phyloP scores from a whole-genome alignment of 2,888 invertebrate genomes.

The Synanthedon myopaeformis region DNA sequence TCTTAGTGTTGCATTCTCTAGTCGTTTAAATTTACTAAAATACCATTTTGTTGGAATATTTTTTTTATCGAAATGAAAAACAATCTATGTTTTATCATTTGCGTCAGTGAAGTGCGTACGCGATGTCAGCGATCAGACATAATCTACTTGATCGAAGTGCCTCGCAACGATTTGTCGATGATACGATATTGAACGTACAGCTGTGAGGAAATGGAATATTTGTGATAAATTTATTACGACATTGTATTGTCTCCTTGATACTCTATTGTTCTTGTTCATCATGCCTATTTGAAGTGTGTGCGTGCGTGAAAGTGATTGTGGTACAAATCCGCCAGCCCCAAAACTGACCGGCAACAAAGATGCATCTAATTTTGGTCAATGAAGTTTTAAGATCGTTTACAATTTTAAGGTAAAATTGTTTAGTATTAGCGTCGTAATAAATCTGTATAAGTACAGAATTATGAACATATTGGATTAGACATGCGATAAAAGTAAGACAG shows the following conservation, averaged over 20 bases:
- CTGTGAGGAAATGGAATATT: constrained; percentile 13
- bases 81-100: constrained; percentile 1
- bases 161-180: constrained; percentile 4
- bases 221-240: constrained; percentile 4
- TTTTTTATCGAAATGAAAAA: too few species aligned
- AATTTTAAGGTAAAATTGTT: too few species aligned
- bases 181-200: neutral
- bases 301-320: constrained; percentile 33
- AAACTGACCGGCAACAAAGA: neutral
- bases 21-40: too few species aligned
- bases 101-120: constrained; percentile 11
- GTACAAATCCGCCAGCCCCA: constrained; percentile 56
- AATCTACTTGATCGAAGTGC: constrained; percentile 6
- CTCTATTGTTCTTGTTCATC: constrained; percentile 46
- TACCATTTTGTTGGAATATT: too few species aligned
- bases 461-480: too few species aligned
- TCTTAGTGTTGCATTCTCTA: too few species aligned
- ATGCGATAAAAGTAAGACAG: too few species aligned
- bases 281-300: constrained; percentile 29
- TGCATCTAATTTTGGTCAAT: neutral
- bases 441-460: too few species aligned
- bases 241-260: constrained; percentile 37
- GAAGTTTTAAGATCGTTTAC: too few species aligned
- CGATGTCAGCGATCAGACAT: constrained; percentile 7
- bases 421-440: too few species aligned